Percentiles rank a stretch among this genome's conserved stretches.
These are phyloP conservation scores for Kryptopterus vitreolus DNA, from an alignment of 2,797 vertebrate species.

Conservation along the genomic window DNA sequence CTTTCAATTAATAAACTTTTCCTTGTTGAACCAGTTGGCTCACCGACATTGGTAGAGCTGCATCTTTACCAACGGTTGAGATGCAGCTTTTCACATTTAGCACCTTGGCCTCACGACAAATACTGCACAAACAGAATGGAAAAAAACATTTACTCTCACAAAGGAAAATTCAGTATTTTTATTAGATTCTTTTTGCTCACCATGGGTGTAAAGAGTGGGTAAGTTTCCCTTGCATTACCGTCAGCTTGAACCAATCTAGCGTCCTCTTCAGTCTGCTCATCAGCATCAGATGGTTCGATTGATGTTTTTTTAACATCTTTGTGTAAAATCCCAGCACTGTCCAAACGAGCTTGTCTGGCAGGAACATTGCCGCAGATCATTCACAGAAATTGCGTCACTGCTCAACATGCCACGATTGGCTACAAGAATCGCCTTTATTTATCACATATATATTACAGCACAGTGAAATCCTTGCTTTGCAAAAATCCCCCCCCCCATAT, in stretches of 20 bases:
- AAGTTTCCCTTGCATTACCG: neutral
- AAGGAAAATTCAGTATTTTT: neutral
- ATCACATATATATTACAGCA: too few species aligned
- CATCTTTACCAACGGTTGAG: neutral
- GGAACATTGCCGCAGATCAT: too few species aligned
- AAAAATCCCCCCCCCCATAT: too few species aligned
- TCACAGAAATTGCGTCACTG: too few species aligned
- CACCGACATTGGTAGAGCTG: neutral
- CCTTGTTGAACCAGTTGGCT: conserved; percentile 82
- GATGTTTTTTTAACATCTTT: too few species aligned
- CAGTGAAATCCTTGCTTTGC: too few species aligned
- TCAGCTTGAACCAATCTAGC: neutral
- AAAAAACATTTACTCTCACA: neutral
- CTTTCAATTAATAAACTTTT: conserved; percentile 99
- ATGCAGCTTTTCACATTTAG: neutral
- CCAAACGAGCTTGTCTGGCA: too few species aligned
- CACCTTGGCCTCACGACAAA: neutral
- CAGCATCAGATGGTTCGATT: too few species aligned
- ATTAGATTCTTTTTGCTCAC: conserved; percentile 1
- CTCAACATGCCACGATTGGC: too few species aligned
- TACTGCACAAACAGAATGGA: neutral
- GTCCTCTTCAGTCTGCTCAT: neutral
- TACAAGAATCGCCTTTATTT: too few species aligned
- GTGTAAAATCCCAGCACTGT: neutral
- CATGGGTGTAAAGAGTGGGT: neutral